Evolutionary conservation across 2,797 vertebrate genomes (phyloP), one percentile per base, ranked within the genome.

Genomic region (Chaenodraco wilsoni): DNA sequence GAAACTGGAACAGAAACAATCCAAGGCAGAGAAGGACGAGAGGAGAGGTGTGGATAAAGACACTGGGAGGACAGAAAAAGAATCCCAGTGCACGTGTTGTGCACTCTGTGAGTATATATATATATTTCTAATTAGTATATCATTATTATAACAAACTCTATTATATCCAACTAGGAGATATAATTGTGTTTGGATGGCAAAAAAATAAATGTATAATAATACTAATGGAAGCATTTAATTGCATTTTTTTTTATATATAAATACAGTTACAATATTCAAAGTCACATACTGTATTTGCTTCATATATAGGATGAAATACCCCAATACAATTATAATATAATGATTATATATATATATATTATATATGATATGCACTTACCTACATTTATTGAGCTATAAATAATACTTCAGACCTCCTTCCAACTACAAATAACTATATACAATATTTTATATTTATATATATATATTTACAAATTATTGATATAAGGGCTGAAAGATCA

Each of bases 1-100:
- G 81, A 74, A 88, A 90, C 83, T 89, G 87, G 87, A 92, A 84
- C 72, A 78, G 81, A 82, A 79, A 84, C 77, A 75, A 37, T 82
- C 65, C 69, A 50, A 83, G 72, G 72, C 45, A 78, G 33, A 5
- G 49, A 48, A 43, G 23, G 70, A 77, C 43, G 66, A 63, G 72
- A 46, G 65, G 27, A 27, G 27, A 27, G 27, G 33, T 37, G 33
- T 37, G 33, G 33, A 6, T 7, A 65, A 4, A 60, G 45, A 82
- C 33, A 63, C 37, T 33, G 33, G 13, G 72, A 54, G 52, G 14
- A 79, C 52, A 69, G 21, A 31, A 50, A 76, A 57, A 69, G 69
- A 9, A 66, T 45, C 16, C 11, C 19, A 17, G 2, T 40, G n/a
- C 5, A 17, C 54, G 16, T 52, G 21, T 57, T 58, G 17, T 19